Conservation (phyloP, 1,140 invertebrate genomes). For the Microplitis demolitor region DNA sequence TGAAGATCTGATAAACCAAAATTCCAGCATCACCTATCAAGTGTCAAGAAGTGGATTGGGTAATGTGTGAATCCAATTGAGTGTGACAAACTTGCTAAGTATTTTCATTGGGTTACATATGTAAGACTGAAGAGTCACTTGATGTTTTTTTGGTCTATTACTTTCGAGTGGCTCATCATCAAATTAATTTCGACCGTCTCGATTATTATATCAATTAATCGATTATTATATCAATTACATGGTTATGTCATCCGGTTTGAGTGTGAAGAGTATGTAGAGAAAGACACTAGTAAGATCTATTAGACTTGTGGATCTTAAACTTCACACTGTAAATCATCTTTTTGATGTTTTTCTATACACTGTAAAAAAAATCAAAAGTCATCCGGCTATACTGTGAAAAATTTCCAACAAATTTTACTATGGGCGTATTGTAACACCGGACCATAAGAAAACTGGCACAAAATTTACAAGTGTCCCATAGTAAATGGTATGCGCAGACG, state of each 20-base stretch:
- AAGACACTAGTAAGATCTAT: background rate
- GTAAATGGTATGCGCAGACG: no score
- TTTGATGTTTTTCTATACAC: no score
- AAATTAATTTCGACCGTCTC: conserved; percentile 49
- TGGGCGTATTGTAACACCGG: no score
- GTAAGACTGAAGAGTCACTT: background rate
- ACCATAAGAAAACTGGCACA: no score
- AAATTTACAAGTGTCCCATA: no score
- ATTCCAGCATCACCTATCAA: background rate
- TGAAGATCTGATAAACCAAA: no score
- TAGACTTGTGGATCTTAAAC: no score
- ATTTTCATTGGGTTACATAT: background rate
- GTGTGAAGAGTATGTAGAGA: conserved; percentile 22
- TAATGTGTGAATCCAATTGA: background rate
- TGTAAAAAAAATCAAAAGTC: no score
- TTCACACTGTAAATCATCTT: no score
- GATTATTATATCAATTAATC: conserved; percentile 54
- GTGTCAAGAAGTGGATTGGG: background rate
- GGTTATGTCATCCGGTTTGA: conserved; percentile 49
- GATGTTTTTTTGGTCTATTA: background rate
- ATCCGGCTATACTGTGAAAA: no score
- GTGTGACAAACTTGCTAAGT: background rate
- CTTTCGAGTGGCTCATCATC: conserved; percentile 30
- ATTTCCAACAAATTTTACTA: no score
- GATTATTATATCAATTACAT: conserved; percentile 54